Conservation (phyloP, 2,888 invertebrate species). For the Sinotaia quadrata region DNA sequence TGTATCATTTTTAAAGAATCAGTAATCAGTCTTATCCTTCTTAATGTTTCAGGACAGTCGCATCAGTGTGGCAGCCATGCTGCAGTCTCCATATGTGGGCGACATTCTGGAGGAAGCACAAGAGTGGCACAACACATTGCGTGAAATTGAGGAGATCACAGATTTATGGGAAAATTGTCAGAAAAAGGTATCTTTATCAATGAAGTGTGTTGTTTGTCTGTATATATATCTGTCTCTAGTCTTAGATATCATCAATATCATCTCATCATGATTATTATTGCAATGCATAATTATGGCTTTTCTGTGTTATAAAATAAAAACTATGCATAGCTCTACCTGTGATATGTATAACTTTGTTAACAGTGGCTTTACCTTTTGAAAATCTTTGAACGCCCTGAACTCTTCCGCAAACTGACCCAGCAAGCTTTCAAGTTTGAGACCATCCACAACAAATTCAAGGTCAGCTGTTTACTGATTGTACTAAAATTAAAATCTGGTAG, state of each 20-base stretch:
- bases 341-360: conserved; percentile 24
- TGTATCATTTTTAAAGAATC: too few relatives aligned
- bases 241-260: too few relatives aligned
- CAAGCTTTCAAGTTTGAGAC: conserved; percentile 62
- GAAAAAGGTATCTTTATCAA: conserved; percentile 58
- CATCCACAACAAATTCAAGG: conserved; percentile 65
- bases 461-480: too few relatives aligned
- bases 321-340: too few relatives aligned
- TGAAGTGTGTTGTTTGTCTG: too few relatives aligned
- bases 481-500: too few relatives aligned
- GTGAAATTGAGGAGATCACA: conserved; percentile 68
- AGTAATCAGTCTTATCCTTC: too few relatives aligned
- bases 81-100: conserved; percentile 64
- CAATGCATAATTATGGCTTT: too few relatives aligned
- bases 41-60: conserved; percentile 59
- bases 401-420: conserved; percentile 55
- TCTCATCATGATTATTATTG: too few relatives aligned
- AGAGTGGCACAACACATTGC: conserved; percentile 58
- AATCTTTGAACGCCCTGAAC: conserved; percentile 66
- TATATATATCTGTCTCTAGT: too few relatives aligned
- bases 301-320: too few relatives aligned
- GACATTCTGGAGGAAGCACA: conserved; percentile 63
- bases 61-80: conserved; percentile 59
- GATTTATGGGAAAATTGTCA: conserved; percentile 67
- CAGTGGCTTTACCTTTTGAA: conserved; percentile 71